Evolutionary conservation across 2,888 invertebrate species (phyloP), one percentile per base, ranked within the genome.

Genomic region (Antheraea assamensis): DNA sequence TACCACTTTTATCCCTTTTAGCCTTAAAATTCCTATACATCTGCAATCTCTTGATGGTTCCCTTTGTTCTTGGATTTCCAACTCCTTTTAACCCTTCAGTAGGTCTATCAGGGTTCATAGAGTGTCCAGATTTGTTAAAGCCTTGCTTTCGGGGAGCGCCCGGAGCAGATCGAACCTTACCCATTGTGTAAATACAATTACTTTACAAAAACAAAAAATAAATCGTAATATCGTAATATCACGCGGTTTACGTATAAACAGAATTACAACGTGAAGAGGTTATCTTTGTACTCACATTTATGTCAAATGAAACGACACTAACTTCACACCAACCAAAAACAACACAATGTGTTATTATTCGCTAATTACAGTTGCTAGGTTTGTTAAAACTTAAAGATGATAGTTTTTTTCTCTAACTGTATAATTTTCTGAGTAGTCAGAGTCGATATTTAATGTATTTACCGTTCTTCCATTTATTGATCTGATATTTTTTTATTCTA

Each of bases 1-100:
- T 98, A 72, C 99, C 98, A 74, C 95, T 95, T 83, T 96, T 96
- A 92, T 99, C 97, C 74, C 99, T 96, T 89, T 98, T 98, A 0
- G 99, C 97, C 91, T 99, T 99, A 88, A 98, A 99, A 92, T 99
- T 99, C 80, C 98, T 96, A 93, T 99, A 99, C 99, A 99, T 99
- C 90, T 98, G 98, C 78, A 99, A 92, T 71, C 99, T 96, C 87
- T 98, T 99, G 77, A 99, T 99, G 0, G 99, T 99, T 21, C 97
- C 97, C 90, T 98, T 98, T 21, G 98, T 97, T 82, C 99, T 96
- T 1, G 96, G 96, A 85, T 97, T 97, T 0, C 97, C 97, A 21
- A 98, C 98, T 73, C 98, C 98, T 92, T 98, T 97, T 73, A 98
- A 92, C 0, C 97, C 97, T 83, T 97, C 96, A 24, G 95, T 96